Evolutionary conservation across 2,113 vertebrate species (phyloP), one percentile per base, ranked within the genome.

Genomic region (Nansenia antarctica): DNA sequence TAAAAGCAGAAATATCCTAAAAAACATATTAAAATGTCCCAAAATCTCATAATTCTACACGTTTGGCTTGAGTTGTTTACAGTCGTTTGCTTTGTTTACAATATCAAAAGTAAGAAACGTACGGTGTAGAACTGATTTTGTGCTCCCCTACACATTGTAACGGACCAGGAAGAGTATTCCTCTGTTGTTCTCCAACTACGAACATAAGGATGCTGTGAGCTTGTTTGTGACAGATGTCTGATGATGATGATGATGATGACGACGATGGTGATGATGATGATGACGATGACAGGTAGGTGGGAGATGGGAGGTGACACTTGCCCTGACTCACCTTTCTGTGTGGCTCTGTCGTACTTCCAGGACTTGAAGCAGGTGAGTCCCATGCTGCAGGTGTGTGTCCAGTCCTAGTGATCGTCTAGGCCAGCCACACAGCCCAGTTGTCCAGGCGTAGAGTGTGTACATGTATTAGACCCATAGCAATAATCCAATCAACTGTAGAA

Each of bases 281-380:
- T 18, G 22, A 14, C 14, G 62, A 5, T 26, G 49, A 31, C 24
- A 12, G 27, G n/a, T 18, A 39, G 6, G 18, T 47, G 7, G 30
- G 39, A 54, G n/a, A n/a, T 22, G 7, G 3, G 34, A 3, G 9
- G n/a, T 12, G 45, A 49, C 45, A 22, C 7, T n/a, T n/a, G n/a
- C 53, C 22, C 5, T 35, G 3, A 55, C 74, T 89, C 62, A 92
- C 91, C 90, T 90, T 92, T 92, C 81, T 86, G 87, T 73, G 89
- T 84, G 35, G 81, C 69, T 18, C 88, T 81, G 76, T 90, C 82
- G 72, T 89, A 82, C 86, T 92, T 92, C 91, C 91, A 92, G 69
- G 91, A 92, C 86, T 92, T 92, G 74, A 92, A 92, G 86, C 91
- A 92, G 82, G 90, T 91, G 87, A 92, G 90, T 85, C 91, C 91